These are phyloP conservation scores for Drosophila robusta DNA, from an alignment of 2,888 invertebrate species.

Conservation along the genomic window DNA sequence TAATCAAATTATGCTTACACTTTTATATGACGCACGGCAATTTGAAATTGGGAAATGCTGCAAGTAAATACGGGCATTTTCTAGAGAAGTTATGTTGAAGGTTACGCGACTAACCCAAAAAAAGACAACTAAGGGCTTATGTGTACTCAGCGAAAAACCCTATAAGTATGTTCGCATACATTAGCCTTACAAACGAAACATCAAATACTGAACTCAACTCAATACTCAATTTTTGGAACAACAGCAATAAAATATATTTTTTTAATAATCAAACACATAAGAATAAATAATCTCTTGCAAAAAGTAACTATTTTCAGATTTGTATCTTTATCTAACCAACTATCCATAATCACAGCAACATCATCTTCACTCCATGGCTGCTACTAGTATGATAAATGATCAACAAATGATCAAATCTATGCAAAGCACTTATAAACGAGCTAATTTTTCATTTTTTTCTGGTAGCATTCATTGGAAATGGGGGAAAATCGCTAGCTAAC, in stretches of 20 bases:
- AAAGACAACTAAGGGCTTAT: too few relatives aligned
- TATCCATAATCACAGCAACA: constrained; percentile 9
- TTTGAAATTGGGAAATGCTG: constrained; percentile 16
- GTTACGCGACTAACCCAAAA: constrained; percentile 15
- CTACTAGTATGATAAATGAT: constrained; percentile 9
- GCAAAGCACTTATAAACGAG: constrained; percentile 7
- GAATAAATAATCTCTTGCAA: too few relatives aligned
- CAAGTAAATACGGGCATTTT: constrained; percentile 28
- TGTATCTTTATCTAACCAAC: constrained; percentile 2
- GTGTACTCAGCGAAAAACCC: too few relatives aligned
- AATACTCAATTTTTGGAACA: too few relatives aligned
- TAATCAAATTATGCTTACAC: constrained; percentile 62
- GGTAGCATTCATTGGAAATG: constrained; percentile 23
- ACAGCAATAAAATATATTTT: too few relatives aligned
- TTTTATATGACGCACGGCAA: constrained; percentile 60
- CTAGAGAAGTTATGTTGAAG: constrained; percentile 29
- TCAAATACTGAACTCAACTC: too few relatives aligned
- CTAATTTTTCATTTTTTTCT: constrained; percentile 40
- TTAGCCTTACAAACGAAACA: too few relatives aligned
- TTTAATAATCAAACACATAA: too few relatives aligned
- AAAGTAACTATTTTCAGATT: constrained; percentile 1
- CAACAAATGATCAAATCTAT: constrained; percentile 6
- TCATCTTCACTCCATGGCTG: not conserved
- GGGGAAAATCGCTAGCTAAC: constrained; percentile 26
- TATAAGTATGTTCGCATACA: too few relatives aligned